A percentile compares a stretch with the other conserved stretches of the same genome.
phyloP scores from a whole-genome alignment of 2,797 vertebrate species.

The Hyperoplus lanceolatus region DNA sequence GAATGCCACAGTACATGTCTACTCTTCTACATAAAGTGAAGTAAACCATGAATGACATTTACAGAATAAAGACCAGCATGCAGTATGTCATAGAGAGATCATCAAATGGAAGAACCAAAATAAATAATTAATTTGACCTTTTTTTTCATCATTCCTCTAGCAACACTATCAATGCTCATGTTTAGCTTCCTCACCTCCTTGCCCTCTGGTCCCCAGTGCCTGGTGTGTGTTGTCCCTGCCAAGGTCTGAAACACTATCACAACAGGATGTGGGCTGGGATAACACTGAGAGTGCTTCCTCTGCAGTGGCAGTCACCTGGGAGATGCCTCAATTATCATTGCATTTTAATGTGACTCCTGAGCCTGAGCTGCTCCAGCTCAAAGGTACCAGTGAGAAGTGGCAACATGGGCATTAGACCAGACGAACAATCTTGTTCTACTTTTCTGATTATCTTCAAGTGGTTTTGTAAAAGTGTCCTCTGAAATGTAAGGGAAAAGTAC shows the following conservation, averaged over 20 bases:
- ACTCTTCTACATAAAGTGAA: background rate
- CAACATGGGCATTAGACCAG: conserved; percentile 30
- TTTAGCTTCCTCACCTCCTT: conserved; percentile 52
- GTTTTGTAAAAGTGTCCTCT: conserved; percentile 20
- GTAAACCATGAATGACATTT: background rate
- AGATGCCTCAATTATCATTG: conserved; percentile 77
- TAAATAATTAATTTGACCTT: background rate
- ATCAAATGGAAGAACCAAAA: background rate
- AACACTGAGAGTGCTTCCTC: conserved; percentile 81
- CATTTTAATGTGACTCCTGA: conserved; percentile 77
- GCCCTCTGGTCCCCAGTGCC: conserved; percentile 49
- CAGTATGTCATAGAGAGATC: background rate
- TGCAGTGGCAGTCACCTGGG: conserved; percentile 77
- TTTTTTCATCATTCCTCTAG: conserved; percentile 22
- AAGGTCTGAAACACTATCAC: conserved; percentile 81
- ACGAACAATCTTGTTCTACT: conserved; percentile 44
- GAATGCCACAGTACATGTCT: background rate
- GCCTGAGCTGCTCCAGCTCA: conserved; percentile 55
- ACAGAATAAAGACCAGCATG: background rate
- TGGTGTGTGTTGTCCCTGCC: conserved; percentile 74
- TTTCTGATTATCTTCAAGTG: conserved; percentile 45
- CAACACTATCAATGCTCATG: conserved; percentile 11
- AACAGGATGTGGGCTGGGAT: conserved; percentile 80
- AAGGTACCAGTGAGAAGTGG: conserved; percentile 43
- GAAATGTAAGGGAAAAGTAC: conserved; percentile 12